Conservation (phyloP, 1,140 invertebrate species). For the Magallana angulata region DNA sequence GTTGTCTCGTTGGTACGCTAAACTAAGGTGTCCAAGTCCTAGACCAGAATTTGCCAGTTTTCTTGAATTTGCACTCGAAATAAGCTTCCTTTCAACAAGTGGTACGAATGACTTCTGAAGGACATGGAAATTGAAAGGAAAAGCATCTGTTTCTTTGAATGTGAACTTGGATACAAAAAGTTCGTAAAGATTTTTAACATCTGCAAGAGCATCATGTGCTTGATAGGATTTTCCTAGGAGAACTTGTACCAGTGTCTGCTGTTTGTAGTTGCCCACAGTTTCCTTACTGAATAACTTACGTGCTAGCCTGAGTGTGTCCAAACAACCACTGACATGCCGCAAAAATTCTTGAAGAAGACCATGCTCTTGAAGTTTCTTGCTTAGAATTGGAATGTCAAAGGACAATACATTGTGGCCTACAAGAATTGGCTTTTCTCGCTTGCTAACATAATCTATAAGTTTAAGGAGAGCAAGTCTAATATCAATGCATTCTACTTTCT, state of each 20-base stretch:
- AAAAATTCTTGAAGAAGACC: background rate
- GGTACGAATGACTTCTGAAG: no score
- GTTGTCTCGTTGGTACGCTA: no score
- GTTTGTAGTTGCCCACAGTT: no score
- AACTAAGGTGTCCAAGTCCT: no score
- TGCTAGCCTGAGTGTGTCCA: background rate
- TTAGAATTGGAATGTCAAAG: background rate
- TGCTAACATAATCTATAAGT: background rate
- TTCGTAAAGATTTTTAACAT: conserved; percentile 28
- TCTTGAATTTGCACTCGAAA: no score
- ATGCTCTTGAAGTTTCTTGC: conserved; percentile 10
- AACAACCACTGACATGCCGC: background rate
- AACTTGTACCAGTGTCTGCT: conserved; percentile 20
- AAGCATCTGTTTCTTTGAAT: no score
- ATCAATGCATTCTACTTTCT: background rate
- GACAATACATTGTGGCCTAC: background rate
- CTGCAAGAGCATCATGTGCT: conserved; percentile 27
- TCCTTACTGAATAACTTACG: background rate
- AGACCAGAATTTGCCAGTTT: no score
- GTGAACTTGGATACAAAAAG: conserved; percentile 10
- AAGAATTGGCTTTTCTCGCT: background rate
- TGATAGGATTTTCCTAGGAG: conserved; percentile 3
- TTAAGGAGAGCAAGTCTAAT: background rate
- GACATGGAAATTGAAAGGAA: no score
- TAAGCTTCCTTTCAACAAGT: no score